A percentile compares a stretch with the other conserved stretches of the same genome.
phyloP scores from a whole-genome alignment of 2,797 vertebrate genomes.

The Lagodon rhomboides region DNA sequence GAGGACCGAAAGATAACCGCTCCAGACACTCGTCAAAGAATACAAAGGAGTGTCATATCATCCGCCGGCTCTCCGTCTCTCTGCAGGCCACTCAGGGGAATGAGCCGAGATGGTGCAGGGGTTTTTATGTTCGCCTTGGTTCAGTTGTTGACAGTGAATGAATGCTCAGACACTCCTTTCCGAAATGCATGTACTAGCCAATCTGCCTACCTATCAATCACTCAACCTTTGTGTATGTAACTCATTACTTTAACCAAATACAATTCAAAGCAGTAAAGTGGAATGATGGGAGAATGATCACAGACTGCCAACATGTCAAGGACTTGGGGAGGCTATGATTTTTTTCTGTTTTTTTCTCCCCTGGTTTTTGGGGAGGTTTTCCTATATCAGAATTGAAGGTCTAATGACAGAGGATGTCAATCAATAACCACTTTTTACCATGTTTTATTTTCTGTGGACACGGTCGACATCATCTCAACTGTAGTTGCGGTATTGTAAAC shows the following conservation, averaged over 20 bases:
- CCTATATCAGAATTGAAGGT: background rate
- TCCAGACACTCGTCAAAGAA: constrained; percentile 62
- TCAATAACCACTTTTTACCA: background rate
- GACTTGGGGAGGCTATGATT: background rate
- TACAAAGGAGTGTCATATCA: constrained; percentile 72
- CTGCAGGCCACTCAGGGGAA: constrained; percentile 48
- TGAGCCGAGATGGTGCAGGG: constrained; percentile 34
- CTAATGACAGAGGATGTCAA: background rate
- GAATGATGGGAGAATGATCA: constrained; percentile 27
- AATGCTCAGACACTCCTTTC: constrained; percentile 42
- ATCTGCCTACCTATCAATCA: constrained; percentile 66
- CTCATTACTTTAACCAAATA: constrained; percentile 54
- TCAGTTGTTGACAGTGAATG: constrained; percentile 56
- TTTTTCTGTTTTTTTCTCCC: background rate
- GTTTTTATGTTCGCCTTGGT: constrained; percentile 54
- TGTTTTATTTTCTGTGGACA: background rate
- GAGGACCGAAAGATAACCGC: constrained; percentile 55
- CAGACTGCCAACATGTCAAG: background rate
- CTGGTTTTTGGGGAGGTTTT: background rate
- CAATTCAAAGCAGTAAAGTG: constrained; percentile 39
- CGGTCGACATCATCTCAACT: background rate
- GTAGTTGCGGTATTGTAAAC: too few species aligned
- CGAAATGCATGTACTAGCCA: constrained; percentile 39
- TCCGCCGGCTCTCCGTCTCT: constrained; percentile 37
- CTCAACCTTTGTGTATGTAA: constrained; percentile 48